Percentiles rank a stretch among this genome's conserved stretches.
Conservation (phyloP, 1,140 invertebrate species). For the Vollenhovia emeryi region DNA sequence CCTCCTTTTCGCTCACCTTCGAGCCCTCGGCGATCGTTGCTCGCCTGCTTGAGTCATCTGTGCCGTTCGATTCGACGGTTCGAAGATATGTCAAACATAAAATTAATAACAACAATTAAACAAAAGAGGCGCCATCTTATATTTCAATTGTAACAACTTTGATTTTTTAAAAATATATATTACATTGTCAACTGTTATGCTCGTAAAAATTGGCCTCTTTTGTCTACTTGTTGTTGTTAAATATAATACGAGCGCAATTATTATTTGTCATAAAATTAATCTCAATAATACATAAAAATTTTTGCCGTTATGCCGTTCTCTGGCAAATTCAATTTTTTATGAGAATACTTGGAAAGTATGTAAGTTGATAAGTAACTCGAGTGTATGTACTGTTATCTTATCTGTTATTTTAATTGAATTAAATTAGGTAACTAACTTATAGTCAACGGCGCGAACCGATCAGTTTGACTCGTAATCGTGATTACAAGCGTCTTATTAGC, state of each 20-base stretch:
- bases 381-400: neutral
- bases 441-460: neutral
- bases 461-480: neutral
- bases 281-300: neutral
- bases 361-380: neutral
- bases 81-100: neutral
- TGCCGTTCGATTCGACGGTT: neutral
- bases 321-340: neutral
- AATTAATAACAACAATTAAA: neutral
- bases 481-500: neutral
- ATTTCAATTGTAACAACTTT: no score
- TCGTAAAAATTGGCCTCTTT: no score
- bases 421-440: neutral
- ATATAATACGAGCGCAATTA: no score
- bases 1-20: conserved; percentile 55
- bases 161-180: no score
- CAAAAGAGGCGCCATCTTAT: no score
- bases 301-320: neutral
- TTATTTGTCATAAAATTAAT: neutral
- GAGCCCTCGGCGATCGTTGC: conserved; percentile 50
- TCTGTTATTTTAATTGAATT: neutral
- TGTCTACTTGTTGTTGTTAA: no score
- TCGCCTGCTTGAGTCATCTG: neutral
- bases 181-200: no score
- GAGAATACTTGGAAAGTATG: neutral